Base-by-base conservation (phyloP, 2,888 invertebrate species). In the Helicoverpa assulta region DNA sequence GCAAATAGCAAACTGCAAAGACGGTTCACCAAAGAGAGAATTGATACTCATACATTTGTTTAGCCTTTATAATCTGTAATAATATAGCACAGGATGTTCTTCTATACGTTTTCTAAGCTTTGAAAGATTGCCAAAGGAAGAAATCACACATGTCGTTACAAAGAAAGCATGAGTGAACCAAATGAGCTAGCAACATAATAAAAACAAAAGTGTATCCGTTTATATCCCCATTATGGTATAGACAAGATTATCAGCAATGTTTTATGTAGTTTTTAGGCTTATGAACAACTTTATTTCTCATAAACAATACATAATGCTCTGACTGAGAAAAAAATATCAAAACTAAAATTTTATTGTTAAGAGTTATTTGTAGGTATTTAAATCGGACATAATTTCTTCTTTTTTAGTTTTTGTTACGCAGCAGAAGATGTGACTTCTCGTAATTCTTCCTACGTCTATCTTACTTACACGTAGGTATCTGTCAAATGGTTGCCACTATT, bases 101-200 rank as follows among this genome's bases (percentile, higher is more conserved):
- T 19, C 16, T 6, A 33, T 14, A 60, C 40, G 10, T 33, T 58
- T 51, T 40, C 40, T 57, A 29, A 51, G 50, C 37, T 61, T 77
- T 76, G 80, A 80, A 62, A 62, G 65, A 69, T 12, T 68, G 76
- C 61, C 69, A 76, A 69, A 43, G 47, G 53, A 64, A 59, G 54
- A 55, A 62, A 68, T 57, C 50, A n/a, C 33, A 62, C 59, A 37
- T 47, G 29, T 21, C n/a, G 33, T 19, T 37, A 75, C 69, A 69
- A 62, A 61, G 57, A 63, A 65, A 79, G 7, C 40, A 55, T 10
- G 33, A 60, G 47, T 19, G n/a, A 65, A 80, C 65, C 37, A 60
- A 80, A 76, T 58, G 60, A 80, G 63, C 21, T 69, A 19, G 59
- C 62, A 50, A 21, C 62, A 52, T 40, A 63, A 60, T 70, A 66